Percentiles rank a stretch among this genome's conserved stretches.
phyloP scores from a whole-genome alignment of 1,140 invertebrate genomes.

The Heliconius himera region DNA sequence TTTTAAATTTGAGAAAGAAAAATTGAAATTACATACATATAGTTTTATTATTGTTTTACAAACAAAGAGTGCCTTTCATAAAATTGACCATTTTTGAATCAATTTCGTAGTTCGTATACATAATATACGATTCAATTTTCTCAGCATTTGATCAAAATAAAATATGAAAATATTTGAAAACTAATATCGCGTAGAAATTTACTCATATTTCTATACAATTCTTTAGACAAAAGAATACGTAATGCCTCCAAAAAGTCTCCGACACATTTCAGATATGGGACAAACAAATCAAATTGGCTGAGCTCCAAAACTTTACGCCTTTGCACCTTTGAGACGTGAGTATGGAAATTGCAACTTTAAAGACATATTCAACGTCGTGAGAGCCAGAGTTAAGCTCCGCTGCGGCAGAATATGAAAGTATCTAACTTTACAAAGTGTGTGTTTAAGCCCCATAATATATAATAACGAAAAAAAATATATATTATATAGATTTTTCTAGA shows the following conservation, averaged over 20 bases:
- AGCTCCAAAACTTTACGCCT: conserved; percentile 6
- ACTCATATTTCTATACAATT: conserved; percentile 1
- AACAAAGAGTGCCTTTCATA: not conserved
- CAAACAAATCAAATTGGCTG: conserved; percentile 23
- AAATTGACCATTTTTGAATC: not conserved
- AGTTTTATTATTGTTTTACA: not conserved
- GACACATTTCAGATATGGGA: conserved; percentile 9
- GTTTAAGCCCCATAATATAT: no score
- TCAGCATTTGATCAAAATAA: not conserved
- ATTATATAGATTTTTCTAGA: no score
- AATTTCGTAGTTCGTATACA: not conserved
- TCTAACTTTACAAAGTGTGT: no score
- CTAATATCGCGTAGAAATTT: not conserved
- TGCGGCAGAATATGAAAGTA: not conserved
- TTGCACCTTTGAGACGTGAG: not conserved
- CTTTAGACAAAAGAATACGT: not conserved
- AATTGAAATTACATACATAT: no score
- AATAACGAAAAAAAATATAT: no score
- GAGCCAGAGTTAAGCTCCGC: not conserved
- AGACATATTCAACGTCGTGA: not conserved
- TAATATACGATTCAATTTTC: not conserved
- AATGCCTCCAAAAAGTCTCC: conserved; percentile 7
- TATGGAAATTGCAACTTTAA: conserved; percentile 2
- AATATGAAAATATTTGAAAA: not conserved
- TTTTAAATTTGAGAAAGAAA: no score